Percentiles rank a stretch among this genome's conserved stretches.
These are phyloP conservation scores for Stegastes partitus DNA, from an alignment of 2,113 vertebrate species.

Conservation along the genomic window DNA sequence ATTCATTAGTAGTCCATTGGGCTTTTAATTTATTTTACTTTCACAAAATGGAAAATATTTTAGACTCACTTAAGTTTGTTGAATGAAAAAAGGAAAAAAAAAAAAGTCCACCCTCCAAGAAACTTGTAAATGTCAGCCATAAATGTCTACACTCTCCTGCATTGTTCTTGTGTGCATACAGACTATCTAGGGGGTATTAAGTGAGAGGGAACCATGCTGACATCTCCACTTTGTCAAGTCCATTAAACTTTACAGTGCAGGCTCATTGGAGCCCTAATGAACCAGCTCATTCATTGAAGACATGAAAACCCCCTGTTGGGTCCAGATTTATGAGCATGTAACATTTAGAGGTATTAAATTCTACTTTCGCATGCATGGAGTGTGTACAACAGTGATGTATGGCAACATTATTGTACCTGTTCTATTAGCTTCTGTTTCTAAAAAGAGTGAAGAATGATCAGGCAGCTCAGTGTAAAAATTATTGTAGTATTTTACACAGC, in stretches of 20 bases:
- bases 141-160: constrained; percentile 15
- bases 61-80: background rate
- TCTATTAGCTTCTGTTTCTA: background rate
- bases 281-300: constrained; percentile 34
- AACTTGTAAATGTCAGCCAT: constrained; percentile 39
- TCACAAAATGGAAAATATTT: constrained; percentile 5
- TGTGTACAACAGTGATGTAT: background rate
- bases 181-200: constrained; percentile 17
- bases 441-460: background rate
- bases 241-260: constrained; percentile 57
- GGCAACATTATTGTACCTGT: background rate
- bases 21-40: background rate
- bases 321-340: constrained; percentile 10
- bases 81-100: too few species aligned
- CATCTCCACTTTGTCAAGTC: constrained; percentile 48
- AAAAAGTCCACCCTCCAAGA: background rate
- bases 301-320: background rate
- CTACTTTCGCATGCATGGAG: background rate
- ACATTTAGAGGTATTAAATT: constrained; percentile 20
- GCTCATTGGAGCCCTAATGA: constrained; percentile 50
- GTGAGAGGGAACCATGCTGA: constrained; percentile 46
- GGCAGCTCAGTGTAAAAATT: background rate
- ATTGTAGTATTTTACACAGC: background rate
- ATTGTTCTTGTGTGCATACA: background rate
- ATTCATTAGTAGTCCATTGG: background rate